Base-by-base conservation (phyloP, 2,888 invertebrate genomes). In the Rhagonycha lutea region DNA sequence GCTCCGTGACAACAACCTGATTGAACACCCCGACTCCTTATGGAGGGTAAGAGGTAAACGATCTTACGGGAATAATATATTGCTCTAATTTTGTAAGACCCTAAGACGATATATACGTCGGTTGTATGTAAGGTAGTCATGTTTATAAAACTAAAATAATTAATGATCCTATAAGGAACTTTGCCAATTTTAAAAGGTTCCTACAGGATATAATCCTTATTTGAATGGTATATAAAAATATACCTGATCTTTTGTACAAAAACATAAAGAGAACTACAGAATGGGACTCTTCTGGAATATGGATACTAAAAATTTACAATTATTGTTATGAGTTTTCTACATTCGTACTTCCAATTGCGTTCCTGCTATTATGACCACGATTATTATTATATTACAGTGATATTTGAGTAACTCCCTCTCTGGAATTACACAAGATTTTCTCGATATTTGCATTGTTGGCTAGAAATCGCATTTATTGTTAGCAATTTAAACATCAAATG, bases 1-100 rank as follows among this genome's bases (percentile, higher is more conserved):
- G 78, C 78, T 78, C 75, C 73, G 78, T 78, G 75, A 76, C 78
- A 78, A 78, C 78, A 78, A 73, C 76, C 75, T 75, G 78, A 75
- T 78, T 76, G 78, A 76, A 76, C 75, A 76, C 75, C 73, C 76
- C 76, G 32, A 70, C 76, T 70, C 73, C 60, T 72, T 73, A 70
- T 47, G 69, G 73, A 76, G 73, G 73, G 73, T 68, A 76, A 28
- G 76, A 70, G 73, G 73, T 73, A 76, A 76, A 73, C 73, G 76
- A 73, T 76, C 76, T 69, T 73, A 73, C 73, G 70, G 70, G 61
- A 23, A 60, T 76, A 76, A 76, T 73, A 76, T 76, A 76, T 76
- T 73, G 68, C 76, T 73, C 76, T 76, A 76, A 76, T 76, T 76
- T 73, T 73, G 68, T 70, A 70, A 73, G 76, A 76, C 73, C 70